phyloP scores from a whole-genome alignment of 2,797 vertebrate genomes.

The Furcifer pardalis region DNA sequence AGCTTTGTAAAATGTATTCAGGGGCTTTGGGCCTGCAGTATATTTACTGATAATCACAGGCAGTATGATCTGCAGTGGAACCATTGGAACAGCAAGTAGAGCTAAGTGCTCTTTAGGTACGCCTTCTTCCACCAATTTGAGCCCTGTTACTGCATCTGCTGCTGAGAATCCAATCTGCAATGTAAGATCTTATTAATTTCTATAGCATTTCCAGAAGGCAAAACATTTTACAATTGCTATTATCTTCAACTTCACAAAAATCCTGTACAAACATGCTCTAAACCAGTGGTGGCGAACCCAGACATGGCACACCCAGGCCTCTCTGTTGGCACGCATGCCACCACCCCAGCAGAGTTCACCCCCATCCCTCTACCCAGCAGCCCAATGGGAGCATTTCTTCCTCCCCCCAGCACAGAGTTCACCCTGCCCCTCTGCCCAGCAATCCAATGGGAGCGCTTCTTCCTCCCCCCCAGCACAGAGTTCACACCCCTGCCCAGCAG shows the following conservation, averaged over 20 bases:
- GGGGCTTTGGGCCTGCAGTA: constrained; percentile 92
- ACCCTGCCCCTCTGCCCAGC: too few relatives aligned
- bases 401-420: too few relatives aligned
- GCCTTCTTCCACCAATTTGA: constrained; percentile 94
- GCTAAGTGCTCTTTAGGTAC: constrained; percentile 96
- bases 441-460: too few relatives aligned
- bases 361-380: too few relatives aligned
- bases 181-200: background rate
- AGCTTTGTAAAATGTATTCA: constrained; percentile 94
- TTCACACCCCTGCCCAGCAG: too few relatives aligned
- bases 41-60: constrained; percentile 97
- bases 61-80: constrained; percentile 94
- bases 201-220: background rate
- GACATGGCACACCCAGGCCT: too few relatives aligned
- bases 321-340: too few relatives aligned
- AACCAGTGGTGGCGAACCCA: too few relatives aligned
- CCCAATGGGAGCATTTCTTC: too few relatives aligned
- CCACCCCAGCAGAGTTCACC: too few relatives aligned
- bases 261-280: background rate
- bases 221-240: background rate
- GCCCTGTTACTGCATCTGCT: constrained; percentile 94
- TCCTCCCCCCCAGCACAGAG: too few relatives aligned
- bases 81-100: constrained; percentile 95
- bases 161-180: constrained; percentile 95
- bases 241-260: background rate